These are phyloP conservation scores for Pogonomyrmex barbatus DNA, from an alignment of 1,140 invertebrate species.

Conservation along the genomic window DNA sequence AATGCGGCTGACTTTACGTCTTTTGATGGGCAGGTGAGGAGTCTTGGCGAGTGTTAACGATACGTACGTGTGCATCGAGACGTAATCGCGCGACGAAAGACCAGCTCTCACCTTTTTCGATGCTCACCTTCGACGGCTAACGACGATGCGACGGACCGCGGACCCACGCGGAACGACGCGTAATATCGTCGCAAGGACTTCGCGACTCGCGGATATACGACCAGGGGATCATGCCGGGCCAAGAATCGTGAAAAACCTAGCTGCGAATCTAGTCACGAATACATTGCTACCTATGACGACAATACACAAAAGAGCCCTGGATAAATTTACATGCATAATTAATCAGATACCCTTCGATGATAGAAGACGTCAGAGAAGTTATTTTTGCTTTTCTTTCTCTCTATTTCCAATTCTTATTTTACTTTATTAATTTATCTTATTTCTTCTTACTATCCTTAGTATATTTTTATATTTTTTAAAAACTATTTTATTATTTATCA, in stretches of 20 bases:
- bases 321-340: constrained; percentile 12
- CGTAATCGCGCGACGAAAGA: constrained; percentile 70
- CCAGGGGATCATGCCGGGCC: constrained; percentile 76
- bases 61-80: constrained; percentile 72
- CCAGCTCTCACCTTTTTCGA: constrained; percentile 66
- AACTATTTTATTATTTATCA: constrained; percentile 6
- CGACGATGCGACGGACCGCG: constrained; percentile 71
- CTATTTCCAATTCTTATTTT: background rate
- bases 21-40: constrained; percentile 87
- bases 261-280: constrained; percentile 20
- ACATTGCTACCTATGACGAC: background rate
- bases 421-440: background rate
- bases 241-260: constrained; percentile 66
- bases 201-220: constrained; percentile 82
- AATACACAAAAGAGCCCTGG: background rate
- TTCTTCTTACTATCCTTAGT: background rate
- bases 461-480: background rate
- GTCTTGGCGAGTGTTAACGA: constrained; percentile 86
- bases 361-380: background rate
- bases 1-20: constrained; percentile 86
- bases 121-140: constrained; percentile 66
- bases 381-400: background rate
- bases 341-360: background rate
- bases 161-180: constrained; percentile 63
- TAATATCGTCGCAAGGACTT: constrained; percentile 82